A percentile compares a stretch with the other conserved stretches of the same genome.
Conservation (phyloP, 2,888 invertebrate genomes). For the Phasia obesa region DNA sequence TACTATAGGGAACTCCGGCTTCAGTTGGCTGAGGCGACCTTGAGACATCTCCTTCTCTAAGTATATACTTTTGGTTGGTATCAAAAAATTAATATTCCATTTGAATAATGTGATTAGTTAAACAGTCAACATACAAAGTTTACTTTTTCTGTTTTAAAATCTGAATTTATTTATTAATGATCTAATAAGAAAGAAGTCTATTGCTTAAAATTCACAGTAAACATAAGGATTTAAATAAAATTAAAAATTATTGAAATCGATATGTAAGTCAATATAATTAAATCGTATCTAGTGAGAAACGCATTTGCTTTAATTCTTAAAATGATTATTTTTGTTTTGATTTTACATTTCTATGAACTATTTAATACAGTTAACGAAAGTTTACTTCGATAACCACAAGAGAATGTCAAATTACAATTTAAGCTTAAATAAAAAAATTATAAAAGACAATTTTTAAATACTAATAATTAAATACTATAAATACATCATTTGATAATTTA, state of each 20-base stretch:
- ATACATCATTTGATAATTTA: slow-evolving; percentile 2
- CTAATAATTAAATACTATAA: background rate
- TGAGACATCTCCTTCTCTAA: too few species aligned
- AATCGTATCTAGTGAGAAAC: background rate
- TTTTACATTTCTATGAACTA: too few species aligned
- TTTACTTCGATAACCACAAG: too few species aligned
- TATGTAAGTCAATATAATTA: background rate
- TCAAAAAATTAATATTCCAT: too few species aligned
- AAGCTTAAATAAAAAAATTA: background rate
- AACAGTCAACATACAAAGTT: background rate
- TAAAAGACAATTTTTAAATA: background rate
- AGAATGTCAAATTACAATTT: background rate
- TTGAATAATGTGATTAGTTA: background rate
- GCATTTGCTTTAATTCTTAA: too few species aligned
- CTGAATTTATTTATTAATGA: slow-evolving; percentile 54
- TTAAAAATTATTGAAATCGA: slow-evolving; percentile 16
- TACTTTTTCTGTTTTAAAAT: slow-evolving; percentile 35
- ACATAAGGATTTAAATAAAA: slow-evolving; percentile 31
- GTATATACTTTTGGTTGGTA: too few species aligned
- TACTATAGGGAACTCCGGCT: too few species aligned
- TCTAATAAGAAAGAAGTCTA: slow-evolving; percentile 37
- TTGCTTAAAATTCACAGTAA: slow-evolving; percentile 41
- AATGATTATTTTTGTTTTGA: too few species aligned
- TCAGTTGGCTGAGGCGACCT: too few species aligned
- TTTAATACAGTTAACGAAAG: too few species aligned